phyloP scores from a whole-genome alignment of 2,888 invertebrate species.

The Carpatolechia fugitivella region DNA sequence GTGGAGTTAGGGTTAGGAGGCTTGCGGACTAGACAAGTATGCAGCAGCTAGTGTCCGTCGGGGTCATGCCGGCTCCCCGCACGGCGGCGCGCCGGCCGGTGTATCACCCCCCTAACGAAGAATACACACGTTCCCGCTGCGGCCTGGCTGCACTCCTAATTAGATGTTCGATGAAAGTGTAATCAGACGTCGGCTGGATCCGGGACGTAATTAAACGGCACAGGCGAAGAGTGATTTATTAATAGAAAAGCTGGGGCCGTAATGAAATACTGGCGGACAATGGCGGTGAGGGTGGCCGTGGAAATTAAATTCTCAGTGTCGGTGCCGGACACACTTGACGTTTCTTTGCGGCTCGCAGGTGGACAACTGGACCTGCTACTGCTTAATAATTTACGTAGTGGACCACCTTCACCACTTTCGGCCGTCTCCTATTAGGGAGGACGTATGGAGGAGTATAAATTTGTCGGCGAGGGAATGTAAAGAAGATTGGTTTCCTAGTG shows the following conservation, averaged over 20 bases:
- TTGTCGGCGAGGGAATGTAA: slow-evolving; percentile 76
- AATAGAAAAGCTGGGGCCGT: slow-evolving; percentile 78
- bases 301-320: slow-evolving; percentile 76
- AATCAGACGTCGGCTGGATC: slow-evolving; percentile 76
- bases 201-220: slow-evolving; percentile 77
- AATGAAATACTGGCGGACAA: slow-evolving; percentile 79
- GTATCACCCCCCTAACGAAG: slow-evolving; percentile 69
- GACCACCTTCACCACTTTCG: slow-evolving; percentile 24
- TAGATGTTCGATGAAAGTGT: slow-evolving; percentile 80
- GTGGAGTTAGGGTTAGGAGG: slow-evolving; percentile 38
- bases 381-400: slow-evolving; percentile 63
- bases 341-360: slow-evolving; percentile 54
- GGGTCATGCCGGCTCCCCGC: neutral
- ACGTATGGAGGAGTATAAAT: slow-evolving; percentile 74
- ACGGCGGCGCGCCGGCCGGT: slow-evolving; percentile 37
- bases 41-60: slow-evolving; percentile 20
- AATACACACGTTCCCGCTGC: slow-evolving; percentile 59
- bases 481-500: slow-evolving; percentile 74
- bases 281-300: slow-evolving; percentile 66
- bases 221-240: slow-evolving; percentile 79
- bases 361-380: slow-evolving; percentile 32
- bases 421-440: slow-evolving; percentile 54
- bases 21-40: slow-evolving; percentile 29
- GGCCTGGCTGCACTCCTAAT: slow-evolving; percentile 73
- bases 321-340: slow-evolving; percentile 53